Percentiles rank a stretch among this genome's conserved stretches.
These are phyloP conservation scores for Macrotis lagotis DNA, from an alignment of 2,113 vertebrate species.

Conservation along the genomic window DNA sequence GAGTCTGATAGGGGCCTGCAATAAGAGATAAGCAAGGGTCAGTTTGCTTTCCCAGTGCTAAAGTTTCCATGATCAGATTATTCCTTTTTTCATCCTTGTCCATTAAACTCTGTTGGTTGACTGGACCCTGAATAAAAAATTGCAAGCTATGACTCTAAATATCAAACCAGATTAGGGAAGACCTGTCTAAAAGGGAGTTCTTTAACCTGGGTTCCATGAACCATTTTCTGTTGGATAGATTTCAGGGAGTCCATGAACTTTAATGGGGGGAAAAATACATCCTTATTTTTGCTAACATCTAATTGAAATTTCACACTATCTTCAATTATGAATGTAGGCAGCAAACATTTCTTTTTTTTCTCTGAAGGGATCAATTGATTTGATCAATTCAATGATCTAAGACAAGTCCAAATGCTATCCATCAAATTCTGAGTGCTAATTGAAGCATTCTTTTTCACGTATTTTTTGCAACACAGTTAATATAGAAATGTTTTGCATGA, in stretches of 20 bases:
- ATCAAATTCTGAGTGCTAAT: too few relatives aligned
- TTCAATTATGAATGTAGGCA: background rate
- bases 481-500: too few relatives aligned
- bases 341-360: background rate
- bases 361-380: background rate
- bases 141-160: background rate
- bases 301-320: background rate
- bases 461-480: too few relatives aligned
- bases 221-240: background rate
- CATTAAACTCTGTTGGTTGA: background rate
- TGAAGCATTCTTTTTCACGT: too few relatives aligned
- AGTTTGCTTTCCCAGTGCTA: background rate
- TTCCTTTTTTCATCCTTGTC: background rate
- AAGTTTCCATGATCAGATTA: background rate
- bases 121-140: background rate
- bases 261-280: background rate
- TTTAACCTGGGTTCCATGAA: background rate
- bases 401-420: too few relatives aligned
- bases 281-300: background rate
- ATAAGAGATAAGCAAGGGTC: background rate
- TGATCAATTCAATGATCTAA: too few relatives aligned
- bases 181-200: background rate
- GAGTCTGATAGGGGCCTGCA: background rate
- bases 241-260: background rate
- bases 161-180: background rate